These are phyloP conservation scores for Abscondita cerata DNA, from an alignment of 2,888 invertebrate species.

Conservation along the genomic window DNA sequence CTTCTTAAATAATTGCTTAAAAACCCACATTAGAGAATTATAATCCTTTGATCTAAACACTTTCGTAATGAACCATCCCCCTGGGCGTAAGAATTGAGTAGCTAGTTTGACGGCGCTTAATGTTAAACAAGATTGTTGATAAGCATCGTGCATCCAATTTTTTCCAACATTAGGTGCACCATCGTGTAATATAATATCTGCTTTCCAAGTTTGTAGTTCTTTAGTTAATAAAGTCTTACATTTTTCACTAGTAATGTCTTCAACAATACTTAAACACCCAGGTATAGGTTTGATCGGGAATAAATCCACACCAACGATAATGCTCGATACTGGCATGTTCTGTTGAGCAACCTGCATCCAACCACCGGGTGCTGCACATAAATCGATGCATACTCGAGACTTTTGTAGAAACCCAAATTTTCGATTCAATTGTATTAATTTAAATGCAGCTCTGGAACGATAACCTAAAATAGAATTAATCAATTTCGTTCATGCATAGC, in stretches of 20 bases:
- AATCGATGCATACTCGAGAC: constrained; percentile 94
- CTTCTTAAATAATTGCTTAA: constrained; percentile 95
- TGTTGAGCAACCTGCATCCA: constrained; percentile 99
- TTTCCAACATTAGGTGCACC: constrained; percentile 98
- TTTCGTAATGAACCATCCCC: constrained; percentile 98
- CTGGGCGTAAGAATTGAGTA: constrained; percentile 84
- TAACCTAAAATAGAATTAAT: constrained; percentile 70
- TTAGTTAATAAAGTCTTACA: constrained; percentile 81
- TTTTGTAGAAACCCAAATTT: constrained; percentile 97
- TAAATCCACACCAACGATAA: constrained; percentile 95
- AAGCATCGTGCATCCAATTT: constrained; percentile 98
- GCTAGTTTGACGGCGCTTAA: constrained; percentile 93
- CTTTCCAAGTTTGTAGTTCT: constrained; percentile 95
- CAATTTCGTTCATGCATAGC: neutral
- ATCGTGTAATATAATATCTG: constrained; percentile 95
- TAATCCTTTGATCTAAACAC: constrained; percentile 99
- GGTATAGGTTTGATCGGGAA: constrained; percentile 91
- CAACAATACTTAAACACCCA: constrained; percentile 87
- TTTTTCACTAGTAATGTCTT: constrained; percentile 97
- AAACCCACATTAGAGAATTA: constrained; percentile 90
- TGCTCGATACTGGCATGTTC: constrained; percentile 95
- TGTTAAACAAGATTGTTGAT: constrained; percentile 89
- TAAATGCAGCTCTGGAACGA: constrained; percentile 98
- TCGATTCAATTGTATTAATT: constrained; percentile 95
- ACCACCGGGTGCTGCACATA: constrained; percentile 99